phyloP scores from a whole-genome alignment of 1,140 invertebrate species.

The Zaprionus inermis region DNA sequence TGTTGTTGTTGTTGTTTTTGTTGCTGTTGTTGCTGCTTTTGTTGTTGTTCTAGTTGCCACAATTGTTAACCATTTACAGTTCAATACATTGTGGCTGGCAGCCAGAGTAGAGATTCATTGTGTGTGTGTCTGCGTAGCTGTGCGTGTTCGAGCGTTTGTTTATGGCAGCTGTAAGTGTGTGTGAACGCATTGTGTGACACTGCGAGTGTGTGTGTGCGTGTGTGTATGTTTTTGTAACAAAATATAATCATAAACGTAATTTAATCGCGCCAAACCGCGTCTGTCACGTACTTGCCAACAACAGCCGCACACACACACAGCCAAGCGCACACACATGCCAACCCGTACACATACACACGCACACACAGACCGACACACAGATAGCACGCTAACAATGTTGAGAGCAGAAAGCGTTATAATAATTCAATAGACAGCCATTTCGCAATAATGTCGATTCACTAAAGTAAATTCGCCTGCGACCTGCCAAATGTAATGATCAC shows the following conservation, averaged over 20 bases:
- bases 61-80: conserved; percentile 80
- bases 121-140: conserved; percentile 29
- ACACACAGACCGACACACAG: conserved; percentile 9
- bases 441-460: conserved; percentile 70
- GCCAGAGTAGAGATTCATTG: conserved; percentile 26
- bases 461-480: conserved; percentile 71
- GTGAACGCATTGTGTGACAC: conserved; percentile 41
- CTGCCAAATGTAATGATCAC: conserved; percentile 79
- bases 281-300: conserved; percentile 77
- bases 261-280: conserved; percentile 80
- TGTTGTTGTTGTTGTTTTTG: conserved; percentile 45
- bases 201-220: neutral
- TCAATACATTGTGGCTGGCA: conserved; percentile 73
- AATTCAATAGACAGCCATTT: conserved; percentile 82
- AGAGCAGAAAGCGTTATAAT: conserved; percentile 83
- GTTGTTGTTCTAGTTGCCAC: conserved; percentile 56
- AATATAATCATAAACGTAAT: conserved; percentile 83
- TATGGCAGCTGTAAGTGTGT: conserved; percentile 20
- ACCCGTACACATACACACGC: conserved; percentile 28
- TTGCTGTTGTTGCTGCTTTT: conserved; percentile 33
- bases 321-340: conserved; percentile 12
- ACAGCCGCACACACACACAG: conserved; percentile 46
- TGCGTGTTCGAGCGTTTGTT: conserved; percentile 34
- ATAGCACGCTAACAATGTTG: conserved; percentile 61
- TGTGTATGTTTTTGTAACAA: conserved; percentile 69